Percentiles rank a stretch among this genome's conserved stretches.
These are phyloP conservation scores for Chloebia gouldiae DNA, from an alignment of 2,113 vertebrate genomes.

Conservation along the genomic window DNA sequence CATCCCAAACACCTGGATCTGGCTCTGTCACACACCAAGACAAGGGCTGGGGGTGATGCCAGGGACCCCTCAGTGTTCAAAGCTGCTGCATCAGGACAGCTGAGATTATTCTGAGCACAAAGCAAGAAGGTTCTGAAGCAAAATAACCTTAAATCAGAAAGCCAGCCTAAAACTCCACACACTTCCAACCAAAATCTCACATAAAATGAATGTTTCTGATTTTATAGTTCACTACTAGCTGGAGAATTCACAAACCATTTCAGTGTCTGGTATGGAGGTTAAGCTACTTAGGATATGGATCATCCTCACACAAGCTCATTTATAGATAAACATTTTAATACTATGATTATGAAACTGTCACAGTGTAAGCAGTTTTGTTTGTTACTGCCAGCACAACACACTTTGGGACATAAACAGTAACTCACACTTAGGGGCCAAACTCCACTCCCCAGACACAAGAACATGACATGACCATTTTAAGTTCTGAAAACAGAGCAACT, in stretches of 20 bases:
- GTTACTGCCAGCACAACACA: not conserved
- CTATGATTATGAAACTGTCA: slow-evolving; percentile 32
- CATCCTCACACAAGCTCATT: slow-evolving; percentile 59
- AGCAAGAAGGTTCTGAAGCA: not conserved
- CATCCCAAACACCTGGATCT: not conserved
- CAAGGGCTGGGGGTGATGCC: not conserved
- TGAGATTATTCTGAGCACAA: not conserved
- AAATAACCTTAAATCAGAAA: not conserved
- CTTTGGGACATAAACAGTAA: not conserved
- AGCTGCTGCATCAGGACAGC: not conserved
- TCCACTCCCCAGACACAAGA: not conserved
- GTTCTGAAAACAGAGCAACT: not conserved
- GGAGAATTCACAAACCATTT: slow-evolving; percentile 20
- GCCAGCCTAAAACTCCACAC: not conserved
- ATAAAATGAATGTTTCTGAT: not conserved
- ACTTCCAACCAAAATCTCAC: not conserved
- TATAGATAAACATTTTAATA: slow-evolving; percentile 51
- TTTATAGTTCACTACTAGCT: not conserved
- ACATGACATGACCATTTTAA: not conserved
- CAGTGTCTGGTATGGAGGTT: slow-evolving; percentile 6
- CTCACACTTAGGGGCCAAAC: not conserved
- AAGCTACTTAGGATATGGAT: slow-evolving; percentile 57
- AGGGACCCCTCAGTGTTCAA: not conserved
- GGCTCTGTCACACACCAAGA: not conserved
- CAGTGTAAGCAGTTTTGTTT: slow-evolving; percentile 24